These are phyloP conservation scores for Alviniconcha marisindica DNA, from an alignment of 1,140 invertebrate species.

Conservation along the genomic window DNA sequence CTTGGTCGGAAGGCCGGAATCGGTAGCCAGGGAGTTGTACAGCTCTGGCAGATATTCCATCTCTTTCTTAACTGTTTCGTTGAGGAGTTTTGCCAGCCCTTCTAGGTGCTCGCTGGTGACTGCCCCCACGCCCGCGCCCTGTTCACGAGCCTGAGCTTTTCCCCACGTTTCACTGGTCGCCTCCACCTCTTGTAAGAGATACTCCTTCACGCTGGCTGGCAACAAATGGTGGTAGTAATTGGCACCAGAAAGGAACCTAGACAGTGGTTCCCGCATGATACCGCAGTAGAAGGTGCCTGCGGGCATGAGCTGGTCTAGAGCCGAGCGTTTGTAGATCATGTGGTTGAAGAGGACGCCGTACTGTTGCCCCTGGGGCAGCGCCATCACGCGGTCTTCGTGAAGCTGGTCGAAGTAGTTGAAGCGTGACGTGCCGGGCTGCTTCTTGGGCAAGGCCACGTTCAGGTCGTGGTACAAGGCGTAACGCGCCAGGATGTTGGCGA, in stretches of 20 bases:
- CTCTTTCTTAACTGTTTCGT: background rate
- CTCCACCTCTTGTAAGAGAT: too few species aligned
- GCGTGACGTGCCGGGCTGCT: background rate
- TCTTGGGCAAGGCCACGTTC: constrained; percentile 39
- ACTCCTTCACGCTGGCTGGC: background rate
- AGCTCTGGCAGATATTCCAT: too few species aligned
- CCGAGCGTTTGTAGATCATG: constrained; percentile 49
- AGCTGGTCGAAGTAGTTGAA: constrained; percentile 23
- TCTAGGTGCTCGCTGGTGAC: constrained; percentile 42
- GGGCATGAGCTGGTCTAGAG: constrained; percentile 43
- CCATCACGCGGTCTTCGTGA: constrained; percentile 21
- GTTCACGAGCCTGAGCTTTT: background rate
- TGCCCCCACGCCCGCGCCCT: background rate
- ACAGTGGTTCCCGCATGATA: constrained; percentile 53
- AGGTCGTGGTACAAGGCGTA: constrained; percentile 30
- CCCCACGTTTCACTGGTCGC: background rate
- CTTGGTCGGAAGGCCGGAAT: constrained; percentile 49
- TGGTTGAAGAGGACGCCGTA: constrained; percentile 54
- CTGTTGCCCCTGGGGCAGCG: background rate
- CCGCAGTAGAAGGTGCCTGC: constrained; percentile 47
- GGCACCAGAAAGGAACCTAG: constrained; percentile 48
- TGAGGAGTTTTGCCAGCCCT: background rate
- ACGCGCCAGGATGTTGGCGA: constrained; percentile 39
- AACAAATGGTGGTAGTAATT: constrained; percentile 43
- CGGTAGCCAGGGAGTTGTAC: constrained; percentile 31